Evolutionary conservation across 1,140 invertebrate species (phyloP), one percentile per base, ranked within the genome.

Genomic region (Neodiprion pinetum): DNA sequence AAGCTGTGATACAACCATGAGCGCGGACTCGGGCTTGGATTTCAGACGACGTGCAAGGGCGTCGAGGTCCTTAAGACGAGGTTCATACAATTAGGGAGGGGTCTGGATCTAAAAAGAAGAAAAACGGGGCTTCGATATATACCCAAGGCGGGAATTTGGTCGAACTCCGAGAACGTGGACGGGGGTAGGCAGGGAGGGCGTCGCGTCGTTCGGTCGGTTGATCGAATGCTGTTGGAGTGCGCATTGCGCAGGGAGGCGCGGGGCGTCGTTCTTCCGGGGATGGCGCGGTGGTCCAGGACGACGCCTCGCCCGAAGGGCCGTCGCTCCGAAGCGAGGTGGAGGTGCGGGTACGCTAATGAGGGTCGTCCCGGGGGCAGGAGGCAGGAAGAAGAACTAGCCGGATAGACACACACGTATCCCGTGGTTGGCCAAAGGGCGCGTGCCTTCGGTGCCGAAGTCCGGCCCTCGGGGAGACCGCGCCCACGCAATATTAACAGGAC

Each of bases 401-500:
- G 53, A 61, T 61, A 61, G 53, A 61, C 53, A 61, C 53, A 61
- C 53, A 61, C 53, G 53, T 61, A 61, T 61, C 53, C 53, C 53
- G 53, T 61, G 53, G 53, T 61, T 61, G 53, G 53, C 53, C 53
- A 79, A 86, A 88, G 86, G 86, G 87, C 85, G 86, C 86, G 84
- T 87, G 84, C 83, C 86, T 81, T 75, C 75, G 77, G 72, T 82
- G 81, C 81, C 79, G 80, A 78, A 79, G 85, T 83, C 84, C 87
- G 85, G 87, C 87, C 87, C 87, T 88, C 87, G 86, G 85, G 86
- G 84, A 88, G 85, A 88, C 87, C 87, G 87, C 87, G 87, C 86
- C 87, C 87, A 88, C 87, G 87, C 87, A 88, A 88, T 88, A 87
- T 86, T 82, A 88, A 80, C 82, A 88, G 87, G 87, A 88, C 84